These are phyloP conservation scores for Yponomeuta sedellus DNA, from an alignment of 2,888 invertebrate genomes.

Conservation along the genomic window DNA sequence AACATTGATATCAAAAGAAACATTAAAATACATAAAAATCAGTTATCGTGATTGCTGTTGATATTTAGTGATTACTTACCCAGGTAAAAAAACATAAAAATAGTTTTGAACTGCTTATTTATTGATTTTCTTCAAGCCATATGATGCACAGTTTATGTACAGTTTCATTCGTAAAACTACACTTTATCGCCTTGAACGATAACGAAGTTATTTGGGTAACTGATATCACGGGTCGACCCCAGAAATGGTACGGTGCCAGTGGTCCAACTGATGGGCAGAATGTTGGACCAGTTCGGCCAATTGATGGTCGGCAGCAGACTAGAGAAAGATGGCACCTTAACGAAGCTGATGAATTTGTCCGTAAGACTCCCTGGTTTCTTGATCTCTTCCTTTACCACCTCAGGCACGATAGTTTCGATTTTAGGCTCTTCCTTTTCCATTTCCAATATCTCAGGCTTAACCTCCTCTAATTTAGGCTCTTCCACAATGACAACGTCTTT, in stretches of 20 bases:
- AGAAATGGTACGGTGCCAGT: neutral
- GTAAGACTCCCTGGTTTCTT: neutral
- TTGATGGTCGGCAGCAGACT: neutral
- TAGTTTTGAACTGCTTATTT: too few species aligned
- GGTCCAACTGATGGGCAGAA: neutral
- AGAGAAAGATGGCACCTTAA: neutral
- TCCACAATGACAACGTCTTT: slow-evolving; percentile 10
- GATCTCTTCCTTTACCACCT: neutral
- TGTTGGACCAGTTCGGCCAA: neutral
- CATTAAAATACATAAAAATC: too few species aligned
- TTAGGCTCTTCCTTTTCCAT: neutral
- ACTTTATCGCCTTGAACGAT: neutral
- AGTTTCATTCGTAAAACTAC: too few species aligned
- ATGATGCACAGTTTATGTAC: too few species aligned
- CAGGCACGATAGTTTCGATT: neutral
- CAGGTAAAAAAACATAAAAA: too few species aligned
- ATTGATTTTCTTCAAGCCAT: too few species aligned
- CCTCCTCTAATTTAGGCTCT: slow-evolving; percentile 16
- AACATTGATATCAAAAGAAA: too few species aligned
- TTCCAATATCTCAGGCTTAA: slow-evolving; percentile 4
- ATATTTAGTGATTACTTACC: too few species aligned
- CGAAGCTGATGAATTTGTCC: neutral
- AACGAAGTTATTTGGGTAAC: neutral
- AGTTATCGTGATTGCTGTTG: too few species aligned
- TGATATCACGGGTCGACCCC: neutral